These are phyloP conservation scores for Nasonia vitripennis DNA, from an alignment of 1,140 invertebrate genomes.

Conservation along the genomic window DNA sequence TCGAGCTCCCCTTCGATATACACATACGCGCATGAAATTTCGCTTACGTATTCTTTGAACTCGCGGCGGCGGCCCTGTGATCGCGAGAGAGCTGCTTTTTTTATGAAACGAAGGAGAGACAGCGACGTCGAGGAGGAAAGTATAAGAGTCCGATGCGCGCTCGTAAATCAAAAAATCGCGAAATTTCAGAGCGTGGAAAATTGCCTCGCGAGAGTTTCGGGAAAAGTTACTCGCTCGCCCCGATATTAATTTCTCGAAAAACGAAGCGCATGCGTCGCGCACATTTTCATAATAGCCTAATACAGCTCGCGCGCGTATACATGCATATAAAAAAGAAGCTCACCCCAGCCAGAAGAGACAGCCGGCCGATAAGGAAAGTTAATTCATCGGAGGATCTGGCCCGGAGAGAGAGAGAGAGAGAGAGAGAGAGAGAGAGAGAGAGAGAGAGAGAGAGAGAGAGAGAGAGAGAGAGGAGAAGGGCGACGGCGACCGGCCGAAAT, in stretches of 20 bases:
- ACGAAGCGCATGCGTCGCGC: conserved; percentile 3
- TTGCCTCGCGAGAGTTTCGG: conserved; percentile 3
- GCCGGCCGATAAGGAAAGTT: conserved; percentile 54
- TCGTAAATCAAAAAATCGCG: conserved; percentile 44
- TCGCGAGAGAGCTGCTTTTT: conserved; percentile 25
- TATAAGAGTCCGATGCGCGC: neutral
- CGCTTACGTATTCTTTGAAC: conserved; percentile 53
- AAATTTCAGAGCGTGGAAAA: conserved; percentile 10
- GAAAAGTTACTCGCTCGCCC: neutral
- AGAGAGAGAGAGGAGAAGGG: neutral
- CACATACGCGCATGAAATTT: conserved; percentile 47
- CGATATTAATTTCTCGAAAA: no score
- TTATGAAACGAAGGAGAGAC: conserved; percentile 24
- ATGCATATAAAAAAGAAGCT: conserved; percentile 10
- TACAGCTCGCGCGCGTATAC: no score
- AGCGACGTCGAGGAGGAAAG: neutral
- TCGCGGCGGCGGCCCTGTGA: conserved; percentile 1
- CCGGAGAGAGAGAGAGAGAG: conserved; percentile 12
- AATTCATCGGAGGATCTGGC: conserved; percentile 57
- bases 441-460: neutral
- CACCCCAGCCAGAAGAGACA: conserved; percentile 2
- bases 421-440: neutral
- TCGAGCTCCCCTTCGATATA: conserved; percentile 31
- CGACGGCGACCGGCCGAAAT: conserved; percentile 20
- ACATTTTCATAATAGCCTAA: conserved; percentile 47